Evolutionary conservation across 1,140 invertebrate genomes (phyloP), one percentile per base, ranked within the genome.

Genomic region (Pseudomyrmex concolor): DNA sequence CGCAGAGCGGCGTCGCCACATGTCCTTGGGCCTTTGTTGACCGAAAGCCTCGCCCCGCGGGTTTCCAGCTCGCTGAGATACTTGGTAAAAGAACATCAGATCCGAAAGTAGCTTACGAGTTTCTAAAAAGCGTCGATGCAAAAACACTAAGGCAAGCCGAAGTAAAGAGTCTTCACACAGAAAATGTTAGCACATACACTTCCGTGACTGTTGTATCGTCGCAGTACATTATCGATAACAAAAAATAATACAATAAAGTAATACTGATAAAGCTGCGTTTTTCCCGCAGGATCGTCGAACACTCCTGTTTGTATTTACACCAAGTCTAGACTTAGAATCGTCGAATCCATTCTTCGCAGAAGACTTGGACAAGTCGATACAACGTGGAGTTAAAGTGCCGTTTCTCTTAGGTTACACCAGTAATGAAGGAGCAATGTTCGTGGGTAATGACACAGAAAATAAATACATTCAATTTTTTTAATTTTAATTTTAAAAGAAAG

Each of bases 361-460:
- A 19, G 85, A 93, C 55, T 92, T 92, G 2, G 43, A 48, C 10
- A 59, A 88, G 25, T 81, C 92, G n/a, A 87, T 87, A 34, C 92
- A 94, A 71, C 91, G 92, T 62, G 94, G 94, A 48, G 87, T 94
- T 48, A 94, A 95, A 74, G 93, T 97, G 13, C 96, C 96, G 0
- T 91, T 95, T 15, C 94, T 97, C 7, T 86, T 95, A n/a, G 96
- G 96, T 0, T 95, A 95, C 50, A 96, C 94, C 87, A 92, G 89
- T 19, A 90, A 93, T 15, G 96, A 97, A 93, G 95, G 95, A 15
- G 85, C 95, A 8, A 78, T 95, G 0, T 87, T 94, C 15, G 78
- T 95, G 8, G 81, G 83, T 45, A 85, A 93, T 0, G 34, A 34
- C 34, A 7, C 34, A 34, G 5, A 34, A 34, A 34, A 34, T 63